Evolutionary conservation across 2,113 vertebrate genomes (phyloP).

Genomic region (Plecturocebus donacophilus): DNA sequence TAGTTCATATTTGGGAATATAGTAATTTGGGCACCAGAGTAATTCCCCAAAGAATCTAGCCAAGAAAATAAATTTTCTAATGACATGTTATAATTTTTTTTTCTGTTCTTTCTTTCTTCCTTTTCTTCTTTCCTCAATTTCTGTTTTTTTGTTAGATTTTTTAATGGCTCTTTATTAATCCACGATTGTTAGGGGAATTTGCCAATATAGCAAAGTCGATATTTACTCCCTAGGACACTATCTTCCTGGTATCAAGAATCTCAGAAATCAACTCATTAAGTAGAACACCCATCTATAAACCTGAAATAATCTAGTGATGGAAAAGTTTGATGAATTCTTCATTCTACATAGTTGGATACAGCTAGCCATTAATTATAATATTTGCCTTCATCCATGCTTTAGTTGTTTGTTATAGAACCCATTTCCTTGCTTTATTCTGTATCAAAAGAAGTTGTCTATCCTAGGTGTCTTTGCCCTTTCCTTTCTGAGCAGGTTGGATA

Average conservation of each 20-base stretch:
- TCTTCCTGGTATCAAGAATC: neutral
- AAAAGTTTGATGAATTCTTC: slow-evolving; percentile 20
- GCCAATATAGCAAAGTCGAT: neutral
- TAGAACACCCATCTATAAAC: neutral
- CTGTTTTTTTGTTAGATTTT: slow-evolving; percentile 19
- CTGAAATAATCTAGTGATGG: neutral
- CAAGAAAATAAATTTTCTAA: slow-evolving; percentile 10
- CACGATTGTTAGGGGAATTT: neutral
- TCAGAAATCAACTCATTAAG: neutral
- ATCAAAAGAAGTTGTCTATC: neutral
- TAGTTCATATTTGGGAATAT: neutral
- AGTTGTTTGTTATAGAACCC: neutral
- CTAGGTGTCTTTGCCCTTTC: neutral
- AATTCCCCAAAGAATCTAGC: neutral
- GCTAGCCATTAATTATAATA: neutral
- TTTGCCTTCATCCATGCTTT: neutral
- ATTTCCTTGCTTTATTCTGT: neutral
- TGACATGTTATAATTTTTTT: neutral
- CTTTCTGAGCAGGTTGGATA: neutral
- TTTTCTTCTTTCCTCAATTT: neutral
- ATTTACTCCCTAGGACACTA: neutral
- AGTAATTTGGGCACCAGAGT: neutral
- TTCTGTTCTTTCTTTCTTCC: neutral
- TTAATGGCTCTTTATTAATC: neutral
- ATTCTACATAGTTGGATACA: neutral